A percentile compares a stretch with the other conserved stretches of the same genome.
Conservation (phyloP, 1,140 invertebrate genomes). For the Drosophila pruinosa region DNA sequence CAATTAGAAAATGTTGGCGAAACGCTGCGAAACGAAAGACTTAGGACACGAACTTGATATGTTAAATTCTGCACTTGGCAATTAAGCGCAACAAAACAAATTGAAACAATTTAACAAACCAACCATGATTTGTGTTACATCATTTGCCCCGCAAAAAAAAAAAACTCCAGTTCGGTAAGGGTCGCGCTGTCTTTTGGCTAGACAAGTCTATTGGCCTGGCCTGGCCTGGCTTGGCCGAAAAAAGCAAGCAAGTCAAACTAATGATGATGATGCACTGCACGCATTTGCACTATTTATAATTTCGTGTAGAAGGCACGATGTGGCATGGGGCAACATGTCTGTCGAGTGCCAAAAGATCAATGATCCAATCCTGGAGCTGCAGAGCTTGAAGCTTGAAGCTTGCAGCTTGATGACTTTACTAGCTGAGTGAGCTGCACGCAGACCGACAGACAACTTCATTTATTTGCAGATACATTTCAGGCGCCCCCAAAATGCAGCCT, state of each 20-base stretch:
- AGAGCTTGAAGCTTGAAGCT: constrained; percentile 3
- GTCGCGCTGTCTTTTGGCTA: neutral
- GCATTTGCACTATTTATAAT: constrained; percentile 81
- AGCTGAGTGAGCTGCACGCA: constrained; percentile 30
- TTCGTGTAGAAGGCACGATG: constrained; percentile 45
- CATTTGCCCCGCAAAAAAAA: constrained; percentile 29
- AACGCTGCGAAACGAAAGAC: constrained; percentile 54
- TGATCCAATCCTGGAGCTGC: constrained; percentile 66
- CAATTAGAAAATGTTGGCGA: constrained; percentile 76
- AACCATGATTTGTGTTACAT: constrained; percentile 44
- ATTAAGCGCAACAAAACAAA: constrained; percentile 54
- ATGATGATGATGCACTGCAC: constrained; percentile 79
- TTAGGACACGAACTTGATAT: constrained; percentile 74
- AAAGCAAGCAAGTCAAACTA: constrained; percentile 40
- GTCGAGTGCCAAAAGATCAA: constrained; percentile 79
- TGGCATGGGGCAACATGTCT: constrained; percentile 19
- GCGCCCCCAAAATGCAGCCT: constrained; percentile 44
- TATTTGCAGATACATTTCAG: constrained; percentile 78
- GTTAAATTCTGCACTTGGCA: constrained; percentile 9
- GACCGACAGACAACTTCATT: constrained; percentile 71
- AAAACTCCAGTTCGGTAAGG: constrained; percentile 22
- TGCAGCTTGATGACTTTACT: constrained; percentile 73
- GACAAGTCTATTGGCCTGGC: constrained; percentile 73
- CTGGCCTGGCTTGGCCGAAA: too few relatives aligned
- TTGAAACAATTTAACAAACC: constrained; percentile 73